Evolutionary conservation across 1,140 invertebrate species (phyloP), one percentile per base, ranked within the genome.

Genomic region (Zaprionus vittiger): DNA sequence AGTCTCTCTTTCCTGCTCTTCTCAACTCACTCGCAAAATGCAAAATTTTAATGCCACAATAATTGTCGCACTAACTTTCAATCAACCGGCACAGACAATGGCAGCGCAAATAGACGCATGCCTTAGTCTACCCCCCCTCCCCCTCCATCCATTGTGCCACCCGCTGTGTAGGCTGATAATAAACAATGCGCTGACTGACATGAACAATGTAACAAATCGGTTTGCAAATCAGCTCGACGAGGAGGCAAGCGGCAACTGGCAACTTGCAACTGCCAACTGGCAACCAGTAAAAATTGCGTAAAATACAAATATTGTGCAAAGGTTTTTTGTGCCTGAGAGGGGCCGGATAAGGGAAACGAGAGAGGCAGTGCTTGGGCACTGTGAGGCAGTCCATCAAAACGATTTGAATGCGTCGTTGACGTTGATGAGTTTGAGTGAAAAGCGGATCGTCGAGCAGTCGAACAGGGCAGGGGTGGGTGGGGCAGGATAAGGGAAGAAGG

Each of bases 381-480:
- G 20, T 64, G 73, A 24, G 62, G 73, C 71, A 83, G 89, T 91
- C 89, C 89, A 91, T 91, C 89, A 91, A 91, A 91, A 83, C 81
- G 84, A 91, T 91, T 91, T 91, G 89, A 91, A 91, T 91, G 89
- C 89, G 84, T 91, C 89, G 89, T 86, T 91, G 89, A 91, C 84
- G 89, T 83, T 91, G 89, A 91, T 91, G 89, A 91, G 87, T 91
- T 87, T 91, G 83, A 91, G 87, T 91, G 87, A 91, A 87, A 89
- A 77, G 85, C 84, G 75, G 61, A 71, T 76, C 73, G 64, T 73
- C 6, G 38, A 57, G 80, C 65, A 86, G 74, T 55, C 63, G 64
- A 74, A 60, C 70, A 12, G 34, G 59, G n/a, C 62, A 55, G 28
- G 38, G 15, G n/a, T 6, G 6, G 41, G 15, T 2, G 15, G n/a